Evolutionary conservation across 1,140 invertebrate species (phyloP).

Genomic region (Neotoxoptera formosana): DNA sequence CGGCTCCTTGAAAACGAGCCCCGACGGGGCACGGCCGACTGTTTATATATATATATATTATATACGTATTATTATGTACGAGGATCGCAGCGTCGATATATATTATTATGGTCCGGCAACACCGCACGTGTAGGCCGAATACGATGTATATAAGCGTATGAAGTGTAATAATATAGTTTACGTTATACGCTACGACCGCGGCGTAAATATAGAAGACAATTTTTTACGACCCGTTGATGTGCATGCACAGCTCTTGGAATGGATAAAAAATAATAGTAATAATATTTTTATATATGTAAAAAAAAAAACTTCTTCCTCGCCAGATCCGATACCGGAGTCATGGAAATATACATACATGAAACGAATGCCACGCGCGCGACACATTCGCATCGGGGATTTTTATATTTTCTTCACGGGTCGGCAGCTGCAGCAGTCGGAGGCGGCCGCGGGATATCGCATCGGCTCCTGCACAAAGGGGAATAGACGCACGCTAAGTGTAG

Average conservation of each 20-base stretch:
- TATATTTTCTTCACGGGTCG: not conserved
- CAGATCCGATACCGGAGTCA: not conserved
- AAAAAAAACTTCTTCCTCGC: not conserved
- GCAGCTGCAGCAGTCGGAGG: not conserved
- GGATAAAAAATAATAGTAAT: not conserved
- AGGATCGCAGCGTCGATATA: not conserved
- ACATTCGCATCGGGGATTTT: not conserved
- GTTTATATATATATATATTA: not conserved
- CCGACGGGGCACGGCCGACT: not conserved
- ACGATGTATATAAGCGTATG: not conserved
- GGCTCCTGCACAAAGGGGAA: not conserved
- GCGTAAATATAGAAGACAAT: not conserved
- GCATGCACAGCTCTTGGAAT: not conserved
- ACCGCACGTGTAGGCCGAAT: not conserved
- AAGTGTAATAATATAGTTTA: slow-evolving; percentile 15
- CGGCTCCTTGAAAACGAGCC: not conserved
- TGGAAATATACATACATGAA: not conserved
- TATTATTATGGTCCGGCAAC: not conserved
- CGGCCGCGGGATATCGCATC: not conserved
- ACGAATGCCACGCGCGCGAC: not conserved
- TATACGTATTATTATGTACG: not conserved
- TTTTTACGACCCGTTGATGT: slow-evolving; percentile 36
- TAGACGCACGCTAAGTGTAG: not conserved
- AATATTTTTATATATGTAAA: too few relatives aligned
- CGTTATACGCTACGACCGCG: not conserved